Conservation (phyloP, 2,113 vertebrate species). For the Amia ocellicauda region DNA sequence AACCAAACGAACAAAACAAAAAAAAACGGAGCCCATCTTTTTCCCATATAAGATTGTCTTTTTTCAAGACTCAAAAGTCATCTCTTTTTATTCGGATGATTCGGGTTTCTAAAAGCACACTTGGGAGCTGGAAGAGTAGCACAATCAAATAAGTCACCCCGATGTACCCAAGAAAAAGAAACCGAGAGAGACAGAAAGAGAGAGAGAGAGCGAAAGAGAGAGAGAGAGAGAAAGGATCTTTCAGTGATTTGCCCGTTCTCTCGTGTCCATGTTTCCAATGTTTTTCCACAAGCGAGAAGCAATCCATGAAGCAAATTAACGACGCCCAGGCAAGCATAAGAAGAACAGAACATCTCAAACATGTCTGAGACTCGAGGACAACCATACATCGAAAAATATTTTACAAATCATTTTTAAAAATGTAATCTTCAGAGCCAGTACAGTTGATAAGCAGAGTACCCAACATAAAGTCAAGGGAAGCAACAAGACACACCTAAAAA, state of each 20-base stretch:
- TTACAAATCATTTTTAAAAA: constrained; percentile 41
- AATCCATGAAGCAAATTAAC: constrained; percentile 42
- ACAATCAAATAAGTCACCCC: constrained; percentile 8
- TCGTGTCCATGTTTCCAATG: too few species aligned
- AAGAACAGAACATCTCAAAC: constrained; percentile 43
- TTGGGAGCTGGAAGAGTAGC: constrained; percentile 16
- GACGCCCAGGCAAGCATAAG: constrained; percentile 14
- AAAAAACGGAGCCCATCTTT: constrained; percentile 33
- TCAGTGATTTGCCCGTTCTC: too few species aligned
- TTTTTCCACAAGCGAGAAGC: constrained; percentile 33
- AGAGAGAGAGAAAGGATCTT: too few species aligned
- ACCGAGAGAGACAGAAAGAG: constrained; percentile 38
- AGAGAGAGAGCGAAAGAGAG: background rate
- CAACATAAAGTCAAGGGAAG: background rate
- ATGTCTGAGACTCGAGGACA: constrained; percentile 51
- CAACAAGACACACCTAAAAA: too few species aligned
- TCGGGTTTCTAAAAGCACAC: background rate
- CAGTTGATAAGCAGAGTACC: constrained; percentile 40
- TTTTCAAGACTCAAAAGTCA: background rate
- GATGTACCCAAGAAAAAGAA: constrained; percentile 17
- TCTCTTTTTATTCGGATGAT: constrained; percentile 6
- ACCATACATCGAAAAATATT: constrained; percentile 41
- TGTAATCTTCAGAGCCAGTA: constrained; percentile 33
- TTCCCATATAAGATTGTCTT: constrained; percentile 59
- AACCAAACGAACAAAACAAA: background rate